These are phyloP conservation scores for Ceriagrion tenellum DNA, from an alignment of 2,888 invertebrate species.

Conservation along the genomic window DNA sequence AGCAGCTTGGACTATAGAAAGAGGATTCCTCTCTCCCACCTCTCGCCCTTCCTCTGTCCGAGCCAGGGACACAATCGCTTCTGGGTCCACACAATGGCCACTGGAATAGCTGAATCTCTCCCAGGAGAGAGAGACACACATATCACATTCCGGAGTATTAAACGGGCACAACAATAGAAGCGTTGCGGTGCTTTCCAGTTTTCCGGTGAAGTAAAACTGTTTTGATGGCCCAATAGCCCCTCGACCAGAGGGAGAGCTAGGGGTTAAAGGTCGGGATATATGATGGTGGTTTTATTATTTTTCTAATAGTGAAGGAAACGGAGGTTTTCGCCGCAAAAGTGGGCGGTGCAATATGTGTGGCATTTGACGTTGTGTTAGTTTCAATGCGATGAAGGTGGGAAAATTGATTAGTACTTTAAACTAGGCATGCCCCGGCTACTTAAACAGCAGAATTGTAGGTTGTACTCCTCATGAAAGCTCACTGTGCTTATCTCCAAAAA, in stretches of 20 bases:
- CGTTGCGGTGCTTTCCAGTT: not conserved
- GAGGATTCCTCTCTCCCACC: not conserved
- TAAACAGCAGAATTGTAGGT: too few species aligned
- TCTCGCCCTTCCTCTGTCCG: not conserved
- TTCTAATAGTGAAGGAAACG: too few species aligned
- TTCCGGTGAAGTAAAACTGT: constrained; percentile 6
- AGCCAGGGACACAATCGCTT: not conserved
- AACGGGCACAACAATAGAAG: constrained; percentile 48
- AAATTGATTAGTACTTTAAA: too few species aligned
- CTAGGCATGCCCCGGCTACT: too few species aligned
- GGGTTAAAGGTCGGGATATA: not conserved
- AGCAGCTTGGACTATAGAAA: not conserved
- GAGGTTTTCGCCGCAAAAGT: too few species aligned
- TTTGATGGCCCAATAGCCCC: constrained; percentile 11
- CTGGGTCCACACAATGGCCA: not conserved
- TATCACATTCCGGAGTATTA: constrained; percentile 29
- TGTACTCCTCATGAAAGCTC: too few species aligned
- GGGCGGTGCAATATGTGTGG: too few species aligned
- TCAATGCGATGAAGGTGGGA: too few species aligned
- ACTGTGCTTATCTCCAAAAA: too few species aligned
- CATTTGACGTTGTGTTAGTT: too few species aligned
- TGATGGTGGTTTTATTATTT: too few species aligned
- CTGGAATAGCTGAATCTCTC: constrained; percentile 27
- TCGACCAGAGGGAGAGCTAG: not conserved
- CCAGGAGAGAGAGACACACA: not conserved